Base-by-base conservation (phyloP, 1,140 invertebrate genomes). In the Scaptomyza pallida region DNA sequence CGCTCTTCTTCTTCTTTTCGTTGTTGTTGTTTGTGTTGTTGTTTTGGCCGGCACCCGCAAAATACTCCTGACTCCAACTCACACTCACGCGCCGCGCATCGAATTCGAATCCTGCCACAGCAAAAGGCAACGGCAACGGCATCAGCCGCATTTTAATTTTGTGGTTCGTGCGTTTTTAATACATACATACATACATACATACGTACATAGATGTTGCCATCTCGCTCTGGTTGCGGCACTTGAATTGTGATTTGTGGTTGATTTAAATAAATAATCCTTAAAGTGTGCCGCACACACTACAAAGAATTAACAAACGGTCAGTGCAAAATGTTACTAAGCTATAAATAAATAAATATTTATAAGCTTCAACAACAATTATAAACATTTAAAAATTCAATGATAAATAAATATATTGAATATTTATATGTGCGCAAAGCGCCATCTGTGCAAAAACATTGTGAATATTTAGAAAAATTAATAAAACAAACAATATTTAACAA, bases 181-280 rank as follows among this genome's bases (percentile, higher is more conserved):
- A 48, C 26, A 47, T 41, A 30, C 33, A 19, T 13, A 55, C 62
- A 63, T 69, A 59, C 63, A 17, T 55, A 57, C 15, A 50, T 12
- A 8, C 51, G 21, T 35, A 43, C 33, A 19, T 26, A 63, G 17
- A 17, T 26, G 43, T 41, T 26, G 40, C 37, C 37, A 8, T 57
- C 54, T 43, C 35, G 12, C 62, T 62, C 70, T 47, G 19, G 19
- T 3, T 23, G 45, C 45, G 43, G 44, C 50, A 19, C 45, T 35
- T 44, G 41, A 33, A 43, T 45, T 13, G 79, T 83, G 79, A 63
- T 81, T 86, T 89, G 83, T 63, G 82, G 82, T 88, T 82, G 68
- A 88, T 76, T 88, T 88, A 78, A 88, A 88, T 76, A 71, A 88
- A 88, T 89, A 88, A 88, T 78, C 82, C 71, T 78, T 69, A 82